Conservation (phyloP, 2,888 invertebrate genomes). For the Cancer borealis region DNA sequence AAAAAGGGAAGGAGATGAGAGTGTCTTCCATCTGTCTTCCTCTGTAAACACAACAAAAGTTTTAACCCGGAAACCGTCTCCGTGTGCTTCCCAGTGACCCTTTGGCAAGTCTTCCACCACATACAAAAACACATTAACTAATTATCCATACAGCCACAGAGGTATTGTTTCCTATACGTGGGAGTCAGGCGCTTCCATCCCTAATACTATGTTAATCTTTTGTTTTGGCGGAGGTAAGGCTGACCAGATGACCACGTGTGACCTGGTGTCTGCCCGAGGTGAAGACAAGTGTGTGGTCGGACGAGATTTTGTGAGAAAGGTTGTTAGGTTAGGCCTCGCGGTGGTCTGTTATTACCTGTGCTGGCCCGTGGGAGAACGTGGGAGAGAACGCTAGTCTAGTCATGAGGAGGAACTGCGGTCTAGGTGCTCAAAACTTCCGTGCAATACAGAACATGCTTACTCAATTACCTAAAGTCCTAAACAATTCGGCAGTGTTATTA, state of each 20-base stretch:
- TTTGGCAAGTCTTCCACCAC: neutral
- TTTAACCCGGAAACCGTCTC: conserved; percentile 34
- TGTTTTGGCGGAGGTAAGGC: neutral
- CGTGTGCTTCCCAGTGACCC: neutral
- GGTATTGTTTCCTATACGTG: neutral
- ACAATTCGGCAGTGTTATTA: neutral
- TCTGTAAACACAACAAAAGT: neutral
- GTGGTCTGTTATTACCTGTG: conserved; percentile 20
- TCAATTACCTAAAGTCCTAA: neutral
- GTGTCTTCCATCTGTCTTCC: neutral
- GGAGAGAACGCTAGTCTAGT: neutral
- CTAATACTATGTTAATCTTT: neutral
- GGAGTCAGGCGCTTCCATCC: neutral
- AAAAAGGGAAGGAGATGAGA: neutral
- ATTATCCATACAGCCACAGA: neutral
- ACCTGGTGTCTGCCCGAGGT: neutral
- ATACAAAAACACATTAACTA: neutral
- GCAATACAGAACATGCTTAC: neutral
- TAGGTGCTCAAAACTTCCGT: neutral
- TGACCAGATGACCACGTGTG: conserved; percentile 26
- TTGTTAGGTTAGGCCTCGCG: conserved; percentile 24
- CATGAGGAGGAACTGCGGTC: neutral
- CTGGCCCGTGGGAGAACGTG: neutral
- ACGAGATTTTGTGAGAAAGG: neutral
- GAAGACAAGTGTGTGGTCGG: neutral